These are phyloP conservation scores for Periophthalmus magnuspinnatus DNA, from an alignment of 2,797 vertebrate genomes.

Conservation along the genomic window DNA sequence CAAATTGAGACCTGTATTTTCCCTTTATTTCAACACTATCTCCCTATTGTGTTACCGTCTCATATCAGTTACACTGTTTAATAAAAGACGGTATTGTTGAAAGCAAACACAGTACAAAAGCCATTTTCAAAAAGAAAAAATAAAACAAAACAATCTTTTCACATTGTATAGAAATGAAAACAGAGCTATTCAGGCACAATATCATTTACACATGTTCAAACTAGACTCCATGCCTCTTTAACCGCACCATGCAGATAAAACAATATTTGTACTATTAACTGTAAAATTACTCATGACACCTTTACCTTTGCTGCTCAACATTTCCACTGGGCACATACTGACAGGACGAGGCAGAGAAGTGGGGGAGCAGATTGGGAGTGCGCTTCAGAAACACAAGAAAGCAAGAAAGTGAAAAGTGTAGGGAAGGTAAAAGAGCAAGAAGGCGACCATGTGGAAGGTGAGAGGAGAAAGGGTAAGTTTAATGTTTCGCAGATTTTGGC, in stretches of 20 bases:
- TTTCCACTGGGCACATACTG: slow-evolving; percentile 75
- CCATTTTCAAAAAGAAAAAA: background rate
- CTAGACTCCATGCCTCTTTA: slow-evolving; percentile 13
- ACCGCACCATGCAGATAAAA: slow-evolving; percentile 30
- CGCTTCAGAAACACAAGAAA: slow-evolving; percentile 45
- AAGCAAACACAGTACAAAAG: background rate
- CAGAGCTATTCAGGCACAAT: background rate
- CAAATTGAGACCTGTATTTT: background rate
- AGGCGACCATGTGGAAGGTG: slow-evolving; percentile 46
- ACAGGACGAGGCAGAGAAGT: slow-evolving; percentile 43
- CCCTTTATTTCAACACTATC: slow-evolving; percentile 15
- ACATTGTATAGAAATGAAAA: background rate
- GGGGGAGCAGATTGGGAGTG: slow-evolving; percentile 35
- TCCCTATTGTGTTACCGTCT: slow-evolving; percentile 16
- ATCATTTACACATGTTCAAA: slow-evolving; percentile 8
- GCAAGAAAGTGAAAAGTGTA: slow-evolving; percentile 53
- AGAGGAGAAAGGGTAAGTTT: slow-evolving; percentile 59
- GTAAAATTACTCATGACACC: slow-evolving; percentile 12
- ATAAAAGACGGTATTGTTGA: slow-evolving; percentile 28
- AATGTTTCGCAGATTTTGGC: slow-evolving; percentile 49
- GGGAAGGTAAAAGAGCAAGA: slow-evolving; percentile 46
- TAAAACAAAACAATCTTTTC: slow-evolving; percentile 11
- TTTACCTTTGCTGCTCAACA: slow-evolving; percentile 77
- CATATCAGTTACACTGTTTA: slow-evolving; percentile 31
- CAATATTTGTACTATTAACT: slow-evolving; percentile 7